Conservation (phyloP, 2,113 vertebrate species). For the Gulo gulo region DNA sequence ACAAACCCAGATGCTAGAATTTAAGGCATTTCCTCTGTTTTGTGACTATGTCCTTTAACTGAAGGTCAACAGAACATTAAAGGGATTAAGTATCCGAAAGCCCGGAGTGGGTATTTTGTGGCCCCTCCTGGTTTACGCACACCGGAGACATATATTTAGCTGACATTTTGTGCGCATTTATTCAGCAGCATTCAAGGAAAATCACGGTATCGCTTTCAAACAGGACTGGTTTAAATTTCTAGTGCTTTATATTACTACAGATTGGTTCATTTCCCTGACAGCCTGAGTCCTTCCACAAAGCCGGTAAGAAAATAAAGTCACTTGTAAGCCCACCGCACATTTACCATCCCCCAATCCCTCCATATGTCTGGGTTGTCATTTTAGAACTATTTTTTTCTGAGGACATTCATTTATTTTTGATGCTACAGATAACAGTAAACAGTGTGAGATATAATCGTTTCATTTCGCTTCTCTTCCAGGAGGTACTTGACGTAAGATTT, state of each 20-base stretch:
- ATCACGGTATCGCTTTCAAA: slow-evolving; percentile 61
- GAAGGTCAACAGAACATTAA: slow-evolving; percentile 82
- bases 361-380: background rate
- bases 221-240: slow-evolving; percentile 71
- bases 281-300: slow-evolving; percentile 58
- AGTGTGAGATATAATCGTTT: background rate
- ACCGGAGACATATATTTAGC: slow-evolving; percentile 42
- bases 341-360: background rate
- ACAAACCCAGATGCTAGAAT: slow-evolving; percentile 85
- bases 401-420: slow-evolving; percentile 56
- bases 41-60: slow-evolving; percentile 79
- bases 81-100: slow-evolving; percentile 71
- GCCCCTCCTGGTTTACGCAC: slow-evolving; percentile 41
- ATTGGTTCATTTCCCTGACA: slow-evolving; percentile 74
- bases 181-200: slow-evolving; percentile 69
- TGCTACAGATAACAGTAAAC: slow-evolving; percentile 27
- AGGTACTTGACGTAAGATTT: slow-evolving; percentile 19
- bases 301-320: slow-evolving; percentile 50
- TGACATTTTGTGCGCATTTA: slow-evolving; percentile 62
- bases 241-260: slow-evolving; percentile 68
- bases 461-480: slow-evolving; percentile 22
- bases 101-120: slow-evolving; percentile 59
- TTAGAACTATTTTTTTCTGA: background rate
- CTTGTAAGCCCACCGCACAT: background rate
- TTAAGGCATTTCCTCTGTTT: slow-evolving; percentile 86